Base-by-base conservation (phyloP, 2,888 invertebrate genomes). In the Hetaerina titia region DNA sequence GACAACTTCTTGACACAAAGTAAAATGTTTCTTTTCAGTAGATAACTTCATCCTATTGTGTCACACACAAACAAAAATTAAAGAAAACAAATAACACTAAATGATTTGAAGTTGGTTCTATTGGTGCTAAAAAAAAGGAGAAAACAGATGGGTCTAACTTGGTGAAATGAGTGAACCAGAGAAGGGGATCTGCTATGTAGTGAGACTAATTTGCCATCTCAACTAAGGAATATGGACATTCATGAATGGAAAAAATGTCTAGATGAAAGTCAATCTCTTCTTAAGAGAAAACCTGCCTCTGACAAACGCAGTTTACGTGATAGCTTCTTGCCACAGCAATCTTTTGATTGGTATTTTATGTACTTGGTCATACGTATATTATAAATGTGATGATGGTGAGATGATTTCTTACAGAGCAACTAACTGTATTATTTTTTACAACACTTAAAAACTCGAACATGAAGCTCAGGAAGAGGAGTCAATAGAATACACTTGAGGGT, bases 381-480 rank as follows among this genome's bases (percentile, higher is more conserved):
- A 60, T n/a, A 89, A 58, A 58, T 60, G 15, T 9, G n/a, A 58
- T 60, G n/a, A 25, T 57, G 58, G 5, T 89, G 58, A 60, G 60
- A 89, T n/a, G 89, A 89, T n/a, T 60, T 60, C n/a, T 56, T 89
- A n/a, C 8, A 58, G 57, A 45, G 60, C n/a, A 58, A 58, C 89
- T 11, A n/a, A 17, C n/a, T 31, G 45, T 58, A 89, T 58, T 7
- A 45, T 31, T 31, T 19, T 45, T 7, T 0, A 58, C 57, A n/a
- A 60, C 60, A 89, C 9, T 58, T 25, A 25, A 90, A 8, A 63
- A 63, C 17, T 90, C 63, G 7, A 22, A 31, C 17, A 63, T 90
- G 25, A 90, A 90, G 63, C 60, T 90, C 25, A 22, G 89, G 89
- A 63, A 90, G 25, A 90, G 17, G 60, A 63, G 90, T 19, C 25